Conservation (phyloP, 2,113 vertebrate species). For the Larimichthys crocea region DNA sequence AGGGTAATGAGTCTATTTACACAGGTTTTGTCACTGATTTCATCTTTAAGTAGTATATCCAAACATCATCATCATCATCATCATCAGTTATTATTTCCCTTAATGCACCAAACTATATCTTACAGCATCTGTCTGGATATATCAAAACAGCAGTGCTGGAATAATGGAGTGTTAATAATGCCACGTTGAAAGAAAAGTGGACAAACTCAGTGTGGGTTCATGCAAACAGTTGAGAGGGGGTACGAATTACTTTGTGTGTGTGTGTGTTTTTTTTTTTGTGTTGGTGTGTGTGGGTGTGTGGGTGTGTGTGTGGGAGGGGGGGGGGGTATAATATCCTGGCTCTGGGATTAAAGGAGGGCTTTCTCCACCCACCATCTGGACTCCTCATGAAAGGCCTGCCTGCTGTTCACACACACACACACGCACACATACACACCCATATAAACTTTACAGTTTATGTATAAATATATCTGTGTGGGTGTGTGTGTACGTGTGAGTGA, state of each 20-base stretch:
- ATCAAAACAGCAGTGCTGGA: background rate
- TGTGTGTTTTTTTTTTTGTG: background rate
- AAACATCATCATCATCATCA: too few species aligned
- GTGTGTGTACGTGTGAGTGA: background rate
- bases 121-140: background rate
- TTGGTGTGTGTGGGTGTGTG: background rate
- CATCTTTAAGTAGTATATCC: background rate
- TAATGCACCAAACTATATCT: background rate
- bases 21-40: background rate
- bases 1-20: background rate
- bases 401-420: constrained; percentile 63
- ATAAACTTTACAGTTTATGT: constrained; percentile 3
- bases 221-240: constrained; percentile 7
- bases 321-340: constrained; percentile 67
- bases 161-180: constrained; percentile 35
- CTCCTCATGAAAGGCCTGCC: constrained; percentile 72
- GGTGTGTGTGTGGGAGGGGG: background rate
- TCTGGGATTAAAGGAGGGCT: constrained; percentile 76
- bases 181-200: constrained; percentile 34
- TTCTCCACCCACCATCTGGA: constrained; percentile 81
- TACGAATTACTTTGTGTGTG: constrained; percentile 18
- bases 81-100: background rate
- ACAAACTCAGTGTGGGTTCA: constrained; percentile 23
- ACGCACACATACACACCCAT: constrained; percentile 13
- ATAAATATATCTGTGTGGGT: background rate